Evolutionary conservation across 2,113 vertebrate genomes (phyloP), one percentile per base, ranked within the genome.

Genomic region (Rhinolophus ferrumequinum): DNA sequence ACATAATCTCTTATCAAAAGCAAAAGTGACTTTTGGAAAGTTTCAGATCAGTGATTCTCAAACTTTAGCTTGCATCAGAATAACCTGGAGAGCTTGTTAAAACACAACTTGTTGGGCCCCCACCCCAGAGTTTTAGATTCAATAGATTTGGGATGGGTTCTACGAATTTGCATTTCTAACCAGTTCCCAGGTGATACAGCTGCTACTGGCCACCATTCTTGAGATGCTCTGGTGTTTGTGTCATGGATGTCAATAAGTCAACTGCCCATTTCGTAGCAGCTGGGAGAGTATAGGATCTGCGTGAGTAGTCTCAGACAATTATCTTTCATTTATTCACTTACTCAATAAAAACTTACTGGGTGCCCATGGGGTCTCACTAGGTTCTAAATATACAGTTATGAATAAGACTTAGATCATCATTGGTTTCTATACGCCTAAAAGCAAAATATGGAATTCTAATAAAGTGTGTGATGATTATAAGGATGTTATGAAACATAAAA

Each of bases 271-370:
- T 92, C 11, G 33, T 30, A 67, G n/a, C 7, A 90, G 19, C 50
- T 62, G 5, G 5, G 28, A 86, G 18, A 79, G 3, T 75, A 0
- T 35, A 60, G 15, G 24, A 60, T 81, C 19, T 58, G 3, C 3
- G 56, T 69, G 28, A 93, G 28, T 26, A 80, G 5, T 79, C 41
- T 67, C 56, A 86, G 41, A 85, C 28, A 64, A 28, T 72, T 91
- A 72, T 66, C 28, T 85, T 83, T 89, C 33, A 73, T 88, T 86
- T 93, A 85, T 95, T 67, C 9, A 26, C n/a, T 87, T 75, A 84
- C 69, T 94, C 41, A 50, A 2, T 21, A 79, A 85, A 52, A 66
- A 33, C 7, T 69, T 82, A 38, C 28, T 38, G 44, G 19, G n/a
- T 86, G 5, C 1, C 16, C 15, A 50, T 19, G 50, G 24, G 44